Conservation (phyloP, 92 coral and sea anemone species). For the Anthopleura xanthogrammica region DNA sequence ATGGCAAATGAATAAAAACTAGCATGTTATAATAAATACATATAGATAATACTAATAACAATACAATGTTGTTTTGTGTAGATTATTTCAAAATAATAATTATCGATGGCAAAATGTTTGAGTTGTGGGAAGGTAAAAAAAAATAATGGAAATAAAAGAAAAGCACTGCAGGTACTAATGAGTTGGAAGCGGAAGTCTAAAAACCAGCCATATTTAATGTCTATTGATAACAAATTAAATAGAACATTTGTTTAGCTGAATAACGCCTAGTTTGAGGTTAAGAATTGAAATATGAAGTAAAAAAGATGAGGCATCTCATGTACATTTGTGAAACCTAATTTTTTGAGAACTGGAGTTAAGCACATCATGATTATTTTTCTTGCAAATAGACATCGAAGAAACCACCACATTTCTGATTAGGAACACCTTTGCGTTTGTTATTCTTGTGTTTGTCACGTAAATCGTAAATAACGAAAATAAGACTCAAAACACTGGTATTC, state of each 20-base stretch:
- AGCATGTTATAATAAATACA: background rate
- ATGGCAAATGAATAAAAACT: background rate
- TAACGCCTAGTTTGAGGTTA: background rate
- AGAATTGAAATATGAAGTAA: background rate
- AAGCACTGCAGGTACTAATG: background rate
- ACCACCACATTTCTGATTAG: background rate
- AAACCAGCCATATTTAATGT: background rate
- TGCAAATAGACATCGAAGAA: no score
- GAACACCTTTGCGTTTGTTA: background rate
- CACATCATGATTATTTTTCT: no score
- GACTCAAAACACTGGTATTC: background rate
- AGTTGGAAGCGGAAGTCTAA: background rate
- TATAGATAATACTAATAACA: no score
- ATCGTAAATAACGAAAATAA: background rate
- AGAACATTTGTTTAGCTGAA: background rate
- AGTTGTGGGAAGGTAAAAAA: background rate
- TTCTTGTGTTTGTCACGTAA: background rate
- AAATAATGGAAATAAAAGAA: background rate
- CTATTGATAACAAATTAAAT: background rate
- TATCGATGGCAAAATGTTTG: background rate
- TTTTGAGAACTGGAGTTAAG: background rate
- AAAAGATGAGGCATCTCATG: background rate
- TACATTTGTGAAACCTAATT: background rate
- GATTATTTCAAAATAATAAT: no score
- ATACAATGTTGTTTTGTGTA: no score